These are phyloP conservation scores for Chaetodon trifascialis DNA, from an alignment of 2,113 vertebrate genomes.

Conservation along the genomic window DNA sequence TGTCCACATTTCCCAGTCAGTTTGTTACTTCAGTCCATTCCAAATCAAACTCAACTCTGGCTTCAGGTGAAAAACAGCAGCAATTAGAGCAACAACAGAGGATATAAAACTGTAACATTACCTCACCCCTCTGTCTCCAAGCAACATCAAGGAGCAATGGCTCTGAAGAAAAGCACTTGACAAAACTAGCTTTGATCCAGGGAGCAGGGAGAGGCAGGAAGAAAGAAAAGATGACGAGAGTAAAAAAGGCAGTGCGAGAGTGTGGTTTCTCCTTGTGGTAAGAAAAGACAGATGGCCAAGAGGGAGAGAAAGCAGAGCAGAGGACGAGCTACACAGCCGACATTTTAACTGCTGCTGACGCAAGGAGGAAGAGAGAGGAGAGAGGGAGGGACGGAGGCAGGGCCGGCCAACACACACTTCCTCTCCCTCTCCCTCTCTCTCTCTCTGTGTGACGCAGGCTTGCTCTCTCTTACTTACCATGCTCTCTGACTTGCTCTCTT, in stretches of 20 bases:
- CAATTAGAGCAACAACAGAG: neutral
- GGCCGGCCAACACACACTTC: constrained; percentile 52
- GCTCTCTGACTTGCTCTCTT: constrained; percentile 50
- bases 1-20: constrained; percentile 6
- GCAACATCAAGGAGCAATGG: constrained; percentile 43
- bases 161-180: constrained; percentile 52
- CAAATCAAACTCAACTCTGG: constrained; percentile 2
- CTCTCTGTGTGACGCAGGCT: constrained; percentile 45
- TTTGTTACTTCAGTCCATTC: constrained; percentile 16
- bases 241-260: constrained; percentile 25
- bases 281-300: constrained; percentile 68
- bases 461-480: constrained; percentile 43
- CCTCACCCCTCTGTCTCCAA: constrained; percentile 59
- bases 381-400: constrained; percentile 43
- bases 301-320: constrained; percentile 67
- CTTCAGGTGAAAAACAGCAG: constrained; percentile 9
- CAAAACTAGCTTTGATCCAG: constrained; percentile 60
- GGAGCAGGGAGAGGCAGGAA: constrained; percentile 22
- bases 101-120: constrained; percentile 55
- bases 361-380: constrained; percentile 62
- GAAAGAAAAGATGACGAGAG: constrained; percentile 38
- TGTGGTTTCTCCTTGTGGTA: constrained; percentile 63
- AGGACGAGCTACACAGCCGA: constrained; percentile 81
- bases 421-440: constrained; percentile 29
- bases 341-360: constrained; percentile 84